A percentile compares a stretch with the other conserved stretches of the same genome.
Evolutionary conservation across 2,888 invertebrate species (phyloP).

Genomic region (Drosophila picticornis): DNA sequence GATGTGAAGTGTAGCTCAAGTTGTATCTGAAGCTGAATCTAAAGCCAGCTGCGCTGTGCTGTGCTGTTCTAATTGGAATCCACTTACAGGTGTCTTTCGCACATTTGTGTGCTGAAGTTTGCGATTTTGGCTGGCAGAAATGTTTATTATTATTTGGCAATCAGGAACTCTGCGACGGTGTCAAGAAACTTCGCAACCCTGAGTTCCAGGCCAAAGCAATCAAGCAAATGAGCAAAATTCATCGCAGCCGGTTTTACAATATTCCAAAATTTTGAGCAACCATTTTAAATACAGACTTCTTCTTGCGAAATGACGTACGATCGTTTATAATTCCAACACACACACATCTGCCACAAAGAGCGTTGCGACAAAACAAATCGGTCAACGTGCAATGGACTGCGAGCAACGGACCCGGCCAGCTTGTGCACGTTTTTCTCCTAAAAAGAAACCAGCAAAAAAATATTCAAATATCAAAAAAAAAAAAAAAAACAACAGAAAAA

Average conservation of each 20-base stretch:
- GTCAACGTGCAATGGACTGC: slow-evolving; percentile 64
- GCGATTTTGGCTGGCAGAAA: slow-evolving; percentile 14
- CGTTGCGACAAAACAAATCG: slow-evolving; percentile 60
- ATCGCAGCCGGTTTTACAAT: slow-evolving; percentile 53
- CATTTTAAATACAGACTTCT: slow-evolving; percentile 38
- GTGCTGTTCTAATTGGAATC: slow-evolving; percentile 36
- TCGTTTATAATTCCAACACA: slow-evolving; percentile 20
- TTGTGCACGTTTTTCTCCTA: slow-evolving; percentile 58
- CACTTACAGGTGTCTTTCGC: slow-evolving; percentile 45
- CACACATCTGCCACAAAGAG: slow-evolving; percentile 38
- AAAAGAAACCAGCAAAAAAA: slow-evolving; percentile 17
- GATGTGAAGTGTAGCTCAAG: slow-evolving; percentile 3
- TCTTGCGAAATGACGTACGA: slow-evolving; percentile 47
- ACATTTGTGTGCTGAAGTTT: slow-evolving; percentile 8
- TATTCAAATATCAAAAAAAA: slow-evolving; percentile 5
- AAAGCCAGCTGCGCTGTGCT: slow-evolving; percentile 2
- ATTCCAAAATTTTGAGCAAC: slow-evolving; percentile 37
- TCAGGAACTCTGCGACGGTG: slow-evolving; percentile 51
- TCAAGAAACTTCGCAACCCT: slow-evolving; percentile 74
- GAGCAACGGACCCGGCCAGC: slow-evolving; percentile 50
- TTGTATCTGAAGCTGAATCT: slow-evolving; percentile 11
- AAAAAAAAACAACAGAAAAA: slow-evolving; percentile 18
- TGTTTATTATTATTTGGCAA: slow-evolving; percentile 10
- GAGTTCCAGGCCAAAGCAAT: slow-evolving; percentile 46
- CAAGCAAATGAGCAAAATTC: slow-evolving; percentile 21